A percentile compares a stretch with the other conserved stretches of the same genome.
Evolutionary conservation across 2,888 invertebrate genomes (phyloP).

Genomic region (Tanypteryx hageni): DNA sequence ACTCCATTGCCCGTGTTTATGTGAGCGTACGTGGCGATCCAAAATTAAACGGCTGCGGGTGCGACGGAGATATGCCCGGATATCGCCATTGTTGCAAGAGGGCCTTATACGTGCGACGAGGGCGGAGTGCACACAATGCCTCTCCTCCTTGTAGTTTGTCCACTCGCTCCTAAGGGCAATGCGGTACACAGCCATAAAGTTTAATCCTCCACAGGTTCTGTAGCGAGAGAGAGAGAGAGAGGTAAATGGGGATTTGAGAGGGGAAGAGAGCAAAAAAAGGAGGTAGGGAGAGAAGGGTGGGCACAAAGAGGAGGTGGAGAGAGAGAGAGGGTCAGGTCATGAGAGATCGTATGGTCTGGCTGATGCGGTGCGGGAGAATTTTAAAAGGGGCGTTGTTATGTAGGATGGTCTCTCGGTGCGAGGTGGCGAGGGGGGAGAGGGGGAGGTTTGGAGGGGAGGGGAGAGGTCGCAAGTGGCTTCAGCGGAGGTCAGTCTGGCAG

Average conservation of each 20-base stretch:
- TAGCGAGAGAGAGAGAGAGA: too few species aligned
- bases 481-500: not conserved
- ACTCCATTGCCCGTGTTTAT: too few species aligned
- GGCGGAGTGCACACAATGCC: not conserved
- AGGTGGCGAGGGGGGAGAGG: not conserved
- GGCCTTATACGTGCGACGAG: not conserved
- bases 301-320: too few species aligned
- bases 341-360: conserved; percentile 9
- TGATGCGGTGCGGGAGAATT: conserved; percentile 14
- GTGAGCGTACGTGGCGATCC: conserved; percentile 13
- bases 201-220: not conserved
- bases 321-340: not conserved
- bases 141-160: conserved; percentile 8
- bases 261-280: not conserved
- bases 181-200: not conserved
- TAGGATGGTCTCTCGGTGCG: too few species aligned
- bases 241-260: too few species aligned
- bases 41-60: conserved; percentile 46
- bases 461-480: not conserved
- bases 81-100: too few species aligned
- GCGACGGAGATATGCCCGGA: not conserved
- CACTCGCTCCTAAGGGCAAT: not conserved
- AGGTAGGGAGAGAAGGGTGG: not conserved
- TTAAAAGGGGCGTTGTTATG: conserved; percentile 8
- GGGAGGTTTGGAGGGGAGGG: not conserved